Conservation (phyloP, 2,888 invertebrate species). For the Aphidius colemani region DNA sequence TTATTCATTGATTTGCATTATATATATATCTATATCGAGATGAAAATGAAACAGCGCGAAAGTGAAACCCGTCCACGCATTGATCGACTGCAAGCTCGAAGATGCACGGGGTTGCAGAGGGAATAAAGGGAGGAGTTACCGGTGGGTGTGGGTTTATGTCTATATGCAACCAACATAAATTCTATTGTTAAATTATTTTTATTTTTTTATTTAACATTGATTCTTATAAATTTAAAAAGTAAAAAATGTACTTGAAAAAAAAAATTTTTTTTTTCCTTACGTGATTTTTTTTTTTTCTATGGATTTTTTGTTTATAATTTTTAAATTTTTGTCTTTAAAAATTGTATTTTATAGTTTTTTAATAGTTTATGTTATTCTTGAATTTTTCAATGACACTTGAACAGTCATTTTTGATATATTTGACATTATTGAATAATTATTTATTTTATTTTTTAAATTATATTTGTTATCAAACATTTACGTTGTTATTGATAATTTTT, state of each 20-base stretch:
- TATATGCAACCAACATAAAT: not conserved
- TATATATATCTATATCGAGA: conserved; percentile 1
- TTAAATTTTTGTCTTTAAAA: too few relatives aligned
- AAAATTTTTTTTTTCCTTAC: too few relatives aligned
- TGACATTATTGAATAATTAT: not conserved
- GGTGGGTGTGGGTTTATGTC: conserved; percentile 12
- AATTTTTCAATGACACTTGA: conserved; percentile 52
- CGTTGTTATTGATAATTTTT: conserved; percentile 17
- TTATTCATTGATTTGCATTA: not conserved
- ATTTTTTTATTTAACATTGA: too few relatives aligned
- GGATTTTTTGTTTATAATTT: too few relatives aligned
- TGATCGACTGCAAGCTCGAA: conserved; percentile 59
- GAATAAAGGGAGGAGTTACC: conserved; percentile 57
- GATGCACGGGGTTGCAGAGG: conserved; percentile 63
- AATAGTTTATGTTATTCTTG: conserved; percentile 52
- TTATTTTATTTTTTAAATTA: not conserved
- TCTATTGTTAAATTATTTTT: too few relatives aligned
- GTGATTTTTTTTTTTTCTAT: too few relatives aligned
- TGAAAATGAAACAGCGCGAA: conserved; percentile 55
- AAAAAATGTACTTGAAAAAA: too few relatives aligned
- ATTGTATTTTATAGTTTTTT: too few relatives aligned
- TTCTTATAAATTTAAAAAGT: too few relatives aligned
- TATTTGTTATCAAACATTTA: conserved; percentile 36
- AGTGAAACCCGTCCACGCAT: conserved; percentile 61
- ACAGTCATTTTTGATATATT: conserved; percentile 33